Conservation (phyloP, 2,888 invertebrate genomes). For the Palloptera scutellata region DNA sequence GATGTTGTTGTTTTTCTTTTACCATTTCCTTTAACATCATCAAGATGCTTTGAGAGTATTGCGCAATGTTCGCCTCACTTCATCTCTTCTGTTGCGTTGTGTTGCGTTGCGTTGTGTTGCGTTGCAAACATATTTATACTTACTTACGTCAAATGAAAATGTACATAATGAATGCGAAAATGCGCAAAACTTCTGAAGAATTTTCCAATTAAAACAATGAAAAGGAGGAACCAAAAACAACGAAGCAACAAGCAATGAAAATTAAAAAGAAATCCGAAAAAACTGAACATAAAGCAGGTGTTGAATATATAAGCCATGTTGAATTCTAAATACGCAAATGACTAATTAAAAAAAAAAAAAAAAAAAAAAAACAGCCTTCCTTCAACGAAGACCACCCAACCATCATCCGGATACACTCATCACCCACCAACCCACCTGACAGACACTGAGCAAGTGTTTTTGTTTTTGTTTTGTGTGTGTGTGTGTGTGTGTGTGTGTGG, state of each 20-base stretch:
- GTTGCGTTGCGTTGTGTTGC: conserved; percentile 5
- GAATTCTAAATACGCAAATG: conserved; percentile 27
- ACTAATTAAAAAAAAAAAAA: conserved; percentile 35
- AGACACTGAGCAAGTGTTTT: neutral
- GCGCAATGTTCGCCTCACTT: neutral
- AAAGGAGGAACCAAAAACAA: conserved; percentile 41
- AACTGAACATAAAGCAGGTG: conserved; percentile 47
- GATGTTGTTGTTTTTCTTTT: too few species aligned
- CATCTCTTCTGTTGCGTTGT: neutral
- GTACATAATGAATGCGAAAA: conserved; percentile 53
- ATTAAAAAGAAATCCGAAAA: neutral
- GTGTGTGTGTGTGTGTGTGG: too few species aligned
- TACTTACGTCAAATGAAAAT: conserved; percentile 9
- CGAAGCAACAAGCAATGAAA: neutral
- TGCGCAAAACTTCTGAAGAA: conserved; percentile 54
- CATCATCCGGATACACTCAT: neutral
- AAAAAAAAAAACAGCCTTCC: too few species aligned
- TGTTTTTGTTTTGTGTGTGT: neutral
- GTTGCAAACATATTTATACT: neutral
- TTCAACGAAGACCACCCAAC: conserved; percentile 2
- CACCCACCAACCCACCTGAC: neutral
- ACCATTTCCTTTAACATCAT: neutral
- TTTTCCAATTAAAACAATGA: conserved; percentile 60
- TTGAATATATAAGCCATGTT: conserved; percentile 27
- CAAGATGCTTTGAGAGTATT: too few species aligned